Percentiles rank a stretch among this genome's conserved stretches.
phyloP scores from a whole-genome alignment of 2,888 invertebrate genomes.

The Hydrotaea diabolus region DNA sequence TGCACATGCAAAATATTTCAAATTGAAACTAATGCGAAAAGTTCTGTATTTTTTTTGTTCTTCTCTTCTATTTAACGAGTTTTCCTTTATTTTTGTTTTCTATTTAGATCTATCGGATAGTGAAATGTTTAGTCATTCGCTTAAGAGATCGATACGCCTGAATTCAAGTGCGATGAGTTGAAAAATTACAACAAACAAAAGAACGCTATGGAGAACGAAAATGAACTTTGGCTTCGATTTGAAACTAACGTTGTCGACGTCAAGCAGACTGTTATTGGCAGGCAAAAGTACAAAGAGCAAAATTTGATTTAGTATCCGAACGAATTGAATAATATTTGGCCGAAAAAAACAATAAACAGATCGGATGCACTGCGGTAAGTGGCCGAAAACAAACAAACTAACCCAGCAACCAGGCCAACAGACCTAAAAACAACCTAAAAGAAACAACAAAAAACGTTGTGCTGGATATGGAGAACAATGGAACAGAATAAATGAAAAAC shows the following conservation, averaged over 20 bases:
- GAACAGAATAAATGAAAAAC: conserved; percentile 17
- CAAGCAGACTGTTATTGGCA: neutral
- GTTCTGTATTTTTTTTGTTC: neutral
- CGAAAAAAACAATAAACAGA: conserved; percentile 54
- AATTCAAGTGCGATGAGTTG: neutral
- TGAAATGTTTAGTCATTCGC: conserved; percentile 14
- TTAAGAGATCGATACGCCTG: neutral
- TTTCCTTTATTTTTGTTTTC: neutral
- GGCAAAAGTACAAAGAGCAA: neutral
- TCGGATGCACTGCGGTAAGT: conserved; percentile 13
- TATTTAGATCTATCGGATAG: neutral
- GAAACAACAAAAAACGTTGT: conserved; percentile 10
- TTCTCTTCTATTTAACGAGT: neutral
- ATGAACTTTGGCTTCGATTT: conserved; percentile 28
- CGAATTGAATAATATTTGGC: conserved; percentile 48
- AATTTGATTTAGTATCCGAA: conserved; percentile 45
- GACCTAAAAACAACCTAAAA: neutral
- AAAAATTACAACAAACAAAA: conserved; percentile 36
- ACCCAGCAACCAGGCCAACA: conserved; percentile 1
- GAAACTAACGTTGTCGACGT: neutral
- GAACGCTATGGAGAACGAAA: conserved; percentile 23
- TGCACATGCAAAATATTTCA: too few species aligned
- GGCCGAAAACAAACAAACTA: conserved; percentile 28
- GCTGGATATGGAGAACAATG: conserved; percentile 9
- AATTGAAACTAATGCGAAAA: too few species aligned